Base-by-base conservation (phyloP, 2,113 vertebrate species). In the Psittacara wagleri region DNA sequence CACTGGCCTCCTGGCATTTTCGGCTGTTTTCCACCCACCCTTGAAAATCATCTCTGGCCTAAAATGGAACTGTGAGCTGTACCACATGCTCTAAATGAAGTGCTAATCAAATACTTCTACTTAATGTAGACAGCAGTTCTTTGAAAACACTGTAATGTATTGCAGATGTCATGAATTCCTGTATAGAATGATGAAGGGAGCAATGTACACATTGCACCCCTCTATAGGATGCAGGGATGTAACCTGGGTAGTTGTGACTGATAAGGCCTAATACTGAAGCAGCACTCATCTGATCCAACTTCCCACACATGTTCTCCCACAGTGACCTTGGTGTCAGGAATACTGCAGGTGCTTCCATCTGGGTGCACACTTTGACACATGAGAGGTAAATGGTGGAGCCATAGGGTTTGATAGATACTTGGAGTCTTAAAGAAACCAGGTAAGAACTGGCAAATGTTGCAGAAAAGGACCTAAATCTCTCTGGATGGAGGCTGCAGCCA, bases 21-120 rank as follows among this genome's bases (percentile, higher is more conserved):
- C 28, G 0, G 11, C 68, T 46, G 85, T 83, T 86, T 93, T 55
- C 92, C 93, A 93, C 92, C 82, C 96, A 95, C 61, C 83, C 92
- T 54, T 90, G 93, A 90, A 93, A 83, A 35, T 25, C 82, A 59
- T 88, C 72, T 31, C 81, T 89, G 93, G 84, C 82, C 78, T 92
- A 4, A 48, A 68, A 14, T 54, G 91, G 86, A 84, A n/a, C 91
- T 92, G 92, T 89, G 93, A 97, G 81, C 92, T 92, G 66, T 79
- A 86, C 94, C 96, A 96, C 90, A 92, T 94, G 91, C 90, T 91
- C 83, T 48, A 83, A 94, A 96, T 94, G 95, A 96, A 92, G 95
- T 96, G 95, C 76, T 96, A 95, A 96, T 94, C 95, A 96, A 95
- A 97, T 95, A 91, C 91, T 97, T 96, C 80, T 95, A 90, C 64